Evolutionary conservation across 2,888 invertebrate species (phyloP), one percentile per base, ranked within the genome.

Genomic region (Chaetogeoica ovagalla): DNA sequence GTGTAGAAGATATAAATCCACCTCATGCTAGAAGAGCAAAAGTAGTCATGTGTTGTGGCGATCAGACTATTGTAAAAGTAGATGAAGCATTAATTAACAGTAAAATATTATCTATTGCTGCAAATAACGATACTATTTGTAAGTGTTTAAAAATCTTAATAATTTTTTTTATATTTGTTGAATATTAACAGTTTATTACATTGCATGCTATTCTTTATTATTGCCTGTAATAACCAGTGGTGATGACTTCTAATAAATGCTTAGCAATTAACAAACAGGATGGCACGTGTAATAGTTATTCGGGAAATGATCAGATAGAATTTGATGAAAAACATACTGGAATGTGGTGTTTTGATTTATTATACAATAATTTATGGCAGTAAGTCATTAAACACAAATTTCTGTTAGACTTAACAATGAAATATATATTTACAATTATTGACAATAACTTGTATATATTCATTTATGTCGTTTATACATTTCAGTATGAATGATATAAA

Each of bases 21-120:
- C 91, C 92, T 81, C 91, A 92, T 87, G 94, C 96, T 0, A 91
- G 95, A 83, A 90, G 94, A 84, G 98, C 96, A 0, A 94, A 95
- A 0, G 97, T 96, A 96, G 90, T 98, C 21, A 93, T 94, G 1
- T 97, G 97, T 7, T 94, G 95, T n/a, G 97, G 96, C 0, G 98
- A 98, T 88, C 95, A 96, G 87, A 98, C 98, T 1, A 96, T 94
- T 85, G 89, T 97, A 71, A 94, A 94, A 86, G 91, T 97, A 76
- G 96, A 97, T 83, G 96, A 97, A 86, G 92, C 93, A 3, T 88
- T 96, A n/a, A 94, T 98, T 83, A 97, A 96, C 83, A 94, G 94
- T 85, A 91, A 94, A 68, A 93, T 93, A 84, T 93, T 96, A 43
- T 94, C 94, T 81, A 93, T 97, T 65, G 93, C 96, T 83, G 95